A percentile compares a stretch with the other conserved stretches of the same genome.
Evolutionary conservation across 2,113 vertebrate genomes (phyloP).

Genomic region (Dipodomys spectabilis): DNA sequence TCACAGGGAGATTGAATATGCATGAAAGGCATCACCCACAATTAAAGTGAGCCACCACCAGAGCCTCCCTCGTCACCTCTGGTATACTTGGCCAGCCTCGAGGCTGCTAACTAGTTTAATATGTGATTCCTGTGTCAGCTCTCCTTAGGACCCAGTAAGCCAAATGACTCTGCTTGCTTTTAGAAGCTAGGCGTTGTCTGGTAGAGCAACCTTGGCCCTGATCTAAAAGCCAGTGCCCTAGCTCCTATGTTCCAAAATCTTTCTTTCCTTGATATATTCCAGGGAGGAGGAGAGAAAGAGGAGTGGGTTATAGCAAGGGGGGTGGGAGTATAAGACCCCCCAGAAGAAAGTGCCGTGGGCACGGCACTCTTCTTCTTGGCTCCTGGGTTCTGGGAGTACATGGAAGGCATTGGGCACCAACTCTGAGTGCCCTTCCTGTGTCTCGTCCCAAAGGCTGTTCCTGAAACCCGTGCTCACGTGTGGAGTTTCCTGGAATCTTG

Average conservation of each 20-base stretch:
- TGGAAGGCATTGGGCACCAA: background rate
- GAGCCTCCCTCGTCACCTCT: slow-evolving; percentile 69
- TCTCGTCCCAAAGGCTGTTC: background rate
- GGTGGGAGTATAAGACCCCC: background rate
- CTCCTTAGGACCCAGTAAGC: slow-evolving; percentile 68
- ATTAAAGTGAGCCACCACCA: slow-evolving; percentile 41
- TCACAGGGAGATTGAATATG: slow-evolving; percentile 3
- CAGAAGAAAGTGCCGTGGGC: background rate
- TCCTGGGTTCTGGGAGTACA: background rate
- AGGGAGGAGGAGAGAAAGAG: background rate
- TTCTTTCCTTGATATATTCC: background rate
- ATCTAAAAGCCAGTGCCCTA: background rate
- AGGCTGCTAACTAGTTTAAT: slow-evolving; percentile 67
- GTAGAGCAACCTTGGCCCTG: background rate
- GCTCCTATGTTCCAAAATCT: background rate
- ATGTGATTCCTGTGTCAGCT: slow-evolving; percentile 71
- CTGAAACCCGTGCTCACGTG: background rate
- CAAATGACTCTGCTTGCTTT: slow-evolving; percentile 65
- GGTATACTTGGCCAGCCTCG: slow-evolving; percentile 46
- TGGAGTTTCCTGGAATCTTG: background rate
- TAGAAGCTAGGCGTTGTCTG: background rate
- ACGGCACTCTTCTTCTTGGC: too few relatives aligned
- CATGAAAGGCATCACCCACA: slow-evolving; percentile 59
- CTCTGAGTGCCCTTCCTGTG: background rate
- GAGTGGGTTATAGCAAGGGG: too few relatives aligned